Conservation (phyloP, 2,113 vertebrate genomes). For the Hypomesus transpacificus region DNA sequence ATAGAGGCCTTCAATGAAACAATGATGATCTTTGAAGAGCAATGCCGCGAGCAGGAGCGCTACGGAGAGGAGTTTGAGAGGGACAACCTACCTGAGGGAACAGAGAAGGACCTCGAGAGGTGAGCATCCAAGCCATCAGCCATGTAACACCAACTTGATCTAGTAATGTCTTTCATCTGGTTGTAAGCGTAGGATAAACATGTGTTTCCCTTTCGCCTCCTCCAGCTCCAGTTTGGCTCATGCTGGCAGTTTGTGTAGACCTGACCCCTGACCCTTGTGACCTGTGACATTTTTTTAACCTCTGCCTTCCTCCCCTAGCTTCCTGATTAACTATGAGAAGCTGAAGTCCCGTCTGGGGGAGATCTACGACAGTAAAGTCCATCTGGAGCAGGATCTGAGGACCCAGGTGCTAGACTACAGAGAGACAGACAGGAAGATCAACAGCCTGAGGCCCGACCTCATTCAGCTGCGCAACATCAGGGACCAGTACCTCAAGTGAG, state of each 20-base stretch:
- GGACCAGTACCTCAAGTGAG: slow-evolving; percentile 96
- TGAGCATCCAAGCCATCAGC: slow-evolving; percentile 47
- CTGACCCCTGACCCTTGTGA: slow-evolving; percentile 14
- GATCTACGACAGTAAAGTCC: slow-evolving; percentile 92
- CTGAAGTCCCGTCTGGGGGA: slow-evolving; percentile 91
- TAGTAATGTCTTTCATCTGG: too few species aligned
- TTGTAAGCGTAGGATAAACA: background rate
- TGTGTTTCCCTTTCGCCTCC: background rate
- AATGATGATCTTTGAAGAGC: slow-evolving; percentile 93
- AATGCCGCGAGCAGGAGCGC: slow-evolving; percentile 88
- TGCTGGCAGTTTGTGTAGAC: background rate
- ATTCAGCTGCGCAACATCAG: slow-evolving; percentile 93
- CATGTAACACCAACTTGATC: too few species aligned
- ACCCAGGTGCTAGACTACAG: slow-evolving; percentile 93
- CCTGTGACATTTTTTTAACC: slow-evolving; percentile 20
- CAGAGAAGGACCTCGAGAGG: slow-evolving; percentile 90
- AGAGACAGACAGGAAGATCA: slow-evolving; percentile 95
- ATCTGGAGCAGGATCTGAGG: slow-evolving; percentile 90
- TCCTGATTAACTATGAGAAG: slow-evolving; percentile 94
- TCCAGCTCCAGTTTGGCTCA: background rate
- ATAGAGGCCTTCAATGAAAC: slow-evolving; percentile 95
- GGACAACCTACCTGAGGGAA: slow-evolving; percentile 78
- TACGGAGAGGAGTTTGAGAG: slow-evolving; percentile 88
- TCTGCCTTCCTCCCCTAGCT: slow-evolving; percentile 63
- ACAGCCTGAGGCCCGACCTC: slow-evolving; percentile 91